Evolutionary conservation across 1,140 invertebrate genomes (phyloP).

Genomic region (Cydia pomonella): DNA sequence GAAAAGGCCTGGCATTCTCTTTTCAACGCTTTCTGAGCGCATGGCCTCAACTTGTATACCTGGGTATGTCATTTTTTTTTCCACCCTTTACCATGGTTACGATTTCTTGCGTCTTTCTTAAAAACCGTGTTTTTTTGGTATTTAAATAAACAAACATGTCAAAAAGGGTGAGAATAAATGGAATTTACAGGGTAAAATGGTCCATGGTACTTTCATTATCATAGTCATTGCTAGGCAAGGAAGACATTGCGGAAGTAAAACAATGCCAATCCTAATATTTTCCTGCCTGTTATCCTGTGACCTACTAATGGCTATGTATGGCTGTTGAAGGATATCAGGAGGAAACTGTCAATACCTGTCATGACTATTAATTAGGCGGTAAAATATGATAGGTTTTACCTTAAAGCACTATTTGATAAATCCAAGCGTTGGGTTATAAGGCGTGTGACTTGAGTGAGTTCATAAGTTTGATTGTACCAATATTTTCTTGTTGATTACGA

Average conservation of each 20-base stretch:
- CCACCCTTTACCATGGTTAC: no score
- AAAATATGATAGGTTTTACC: slow-evolving; percentile 3
- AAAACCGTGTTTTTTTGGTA: no score
- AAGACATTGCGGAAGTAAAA: not conserved
- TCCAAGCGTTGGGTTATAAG: not conserved
- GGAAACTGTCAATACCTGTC: not conserved
- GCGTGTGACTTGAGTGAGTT: not conserved
- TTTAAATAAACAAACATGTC: no score
- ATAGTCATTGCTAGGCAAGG: not conserved
- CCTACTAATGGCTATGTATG: not conserved
- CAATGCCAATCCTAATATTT: slow-evolving; percentile 8
- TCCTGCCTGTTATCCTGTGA: not conserved
- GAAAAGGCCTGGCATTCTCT: no score
- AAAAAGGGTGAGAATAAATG: not conserved
- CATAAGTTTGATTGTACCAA: no score
- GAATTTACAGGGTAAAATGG: not conserved
- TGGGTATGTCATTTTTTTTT: no score
- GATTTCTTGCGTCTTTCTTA: no score
- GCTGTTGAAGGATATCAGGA: not conserved
- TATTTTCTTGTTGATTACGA: no score
- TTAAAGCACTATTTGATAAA: not conserved
- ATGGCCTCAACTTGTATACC: no score
- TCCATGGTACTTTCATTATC: not conserved
- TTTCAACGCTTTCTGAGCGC: no score
- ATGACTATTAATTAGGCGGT: not conserved